Conservation (phyloP, 1,140 invertebrate species). For the Helicoverpa zea region DNA sequence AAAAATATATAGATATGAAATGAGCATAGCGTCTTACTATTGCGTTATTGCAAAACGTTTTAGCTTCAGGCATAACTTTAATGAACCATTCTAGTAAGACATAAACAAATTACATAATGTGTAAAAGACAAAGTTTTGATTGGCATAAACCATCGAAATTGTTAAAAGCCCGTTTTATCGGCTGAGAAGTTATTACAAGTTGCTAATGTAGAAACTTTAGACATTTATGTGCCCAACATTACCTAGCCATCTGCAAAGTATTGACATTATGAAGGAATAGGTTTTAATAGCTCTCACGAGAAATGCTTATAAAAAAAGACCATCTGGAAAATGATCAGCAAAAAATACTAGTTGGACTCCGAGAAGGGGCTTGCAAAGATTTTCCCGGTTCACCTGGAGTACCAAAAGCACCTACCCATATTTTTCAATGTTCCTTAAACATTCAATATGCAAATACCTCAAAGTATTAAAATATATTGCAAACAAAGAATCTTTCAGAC, state of each 20-base stretch:
- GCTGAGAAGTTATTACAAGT: conserved; percentile 22
- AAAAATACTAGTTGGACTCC: too few relatives aligned
- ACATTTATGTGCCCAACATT: conserved; percentile 34
- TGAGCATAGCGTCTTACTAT: too few relatives aligned
- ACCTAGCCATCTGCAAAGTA: background rate
- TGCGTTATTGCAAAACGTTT: background rate
- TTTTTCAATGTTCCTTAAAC: too few relatives aligned
- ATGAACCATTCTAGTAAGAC: background rate
- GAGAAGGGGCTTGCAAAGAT: too few relatives aligned
- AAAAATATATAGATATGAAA: too few relatives aligned
- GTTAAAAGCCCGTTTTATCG: conserved; percentile 37
- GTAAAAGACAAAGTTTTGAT: conserved; percentile 35
- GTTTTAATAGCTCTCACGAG: background rate
- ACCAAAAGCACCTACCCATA: too few relatives aligned
- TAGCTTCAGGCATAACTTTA: background rate
- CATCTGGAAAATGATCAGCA: background rate
- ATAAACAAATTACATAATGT: conserved; percentile 20
- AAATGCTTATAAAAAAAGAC: background rate
- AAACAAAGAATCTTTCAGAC: too few relatives aligned
- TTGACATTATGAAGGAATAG: conserved; percentile 11
- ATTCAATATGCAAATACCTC: too few relatives aligned
- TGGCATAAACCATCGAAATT: conserved; percentile 25
- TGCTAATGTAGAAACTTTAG: conserved; percentile 42
- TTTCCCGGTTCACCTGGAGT: too few relatives aligned
- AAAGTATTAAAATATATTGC: too few relatives aligned